These are phyloP conservation scores for Lycia hirtaria DNA, from an alignment of 2,888 invertebrate genomes.

Conservation along the genomic window DNA sequence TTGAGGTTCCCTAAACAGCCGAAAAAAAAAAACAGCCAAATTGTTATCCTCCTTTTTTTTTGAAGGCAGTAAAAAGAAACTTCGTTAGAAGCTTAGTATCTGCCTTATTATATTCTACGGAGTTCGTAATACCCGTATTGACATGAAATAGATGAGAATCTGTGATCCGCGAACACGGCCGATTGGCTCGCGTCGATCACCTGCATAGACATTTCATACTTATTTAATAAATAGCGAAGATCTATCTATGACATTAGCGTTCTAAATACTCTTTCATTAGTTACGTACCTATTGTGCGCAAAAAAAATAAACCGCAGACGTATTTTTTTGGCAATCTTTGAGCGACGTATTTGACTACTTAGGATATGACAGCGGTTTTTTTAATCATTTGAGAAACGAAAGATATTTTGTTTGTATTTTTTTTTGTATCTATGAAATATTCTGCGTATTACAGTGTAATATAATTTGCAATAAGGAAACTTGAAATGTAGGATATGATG, in stretches of 20 bases:
- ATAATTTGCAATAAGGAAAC: no score
- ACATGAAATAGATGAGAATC: slow-evolving; percentile 53
- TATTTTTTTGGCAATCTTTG: slow-evolving; percentile 15
- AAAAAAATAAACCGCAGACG: slow-evolving; percentile 12
- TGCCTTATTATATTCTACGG: not conserved
- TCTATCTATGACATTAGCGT: slow-evolving; percentile 38
- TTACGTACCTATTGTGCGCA: slow-evolving; percentile 8
- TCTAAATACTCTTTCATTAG: slow-evolving; percentile 26
- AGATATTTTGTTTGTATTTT: slow-evolving; percentile 1
- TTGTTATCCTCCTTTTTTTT: no score
- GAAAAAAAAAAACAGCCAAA: no score
- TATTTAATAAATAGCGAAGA: slow-evolving; percentile 49
- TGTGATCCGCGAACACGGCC: slow-evolving; percentile 46
- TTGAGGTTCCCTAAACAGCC: no score
- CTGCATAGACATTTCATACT: slow-evolving; percentile 47
- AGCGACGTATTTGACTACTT: not conserved
- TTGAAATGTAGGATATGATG: no score
- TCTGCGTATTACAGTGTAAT: no score
- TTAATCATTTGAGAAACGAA: not conserved
- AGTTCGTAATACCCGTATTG: slow-evolving; percentile 35
- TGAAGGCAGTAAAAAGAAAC: no score
- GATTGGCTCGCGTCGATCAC: slow-evolving; percentile 45
- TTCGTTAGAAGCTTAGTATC: not conserved
- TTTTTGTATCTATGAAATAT: no score
- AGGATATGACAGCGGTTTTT: not conserved